Conservation (phyloP, 2,888 invertebrate genomes). For the Lasius fuliginosus region DNA sequence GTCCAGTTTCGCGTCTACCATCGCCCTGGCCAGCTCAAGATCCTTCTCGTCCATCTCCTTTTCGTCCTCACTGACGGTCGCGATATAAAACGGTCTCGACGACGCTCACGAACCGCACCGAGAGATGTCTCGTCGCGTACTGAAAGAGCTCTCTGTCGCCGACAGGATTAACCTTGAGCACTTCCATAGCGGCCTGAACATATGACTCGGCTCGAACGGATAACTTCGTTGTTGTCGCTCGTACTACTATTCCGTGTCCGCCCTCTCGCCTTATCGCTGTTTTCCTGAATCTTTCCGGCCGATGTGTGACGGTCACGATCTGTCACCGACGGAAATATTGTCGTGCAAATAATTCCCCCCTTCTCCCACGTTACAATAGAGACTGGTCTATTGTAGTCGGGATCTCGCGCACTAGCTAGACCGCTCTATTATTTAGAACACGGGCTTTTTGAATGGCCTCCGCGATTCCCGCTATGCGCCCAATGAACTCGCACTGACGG, state of each 20-base stretch:
- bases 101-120: conserved; percentile 64
- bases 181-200: conserved; percentile 23
- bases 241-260: conserved; percentile 34
- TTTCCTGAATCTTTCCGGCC: background rate
- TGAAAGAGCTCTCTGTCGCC: conserved; percentile 62
- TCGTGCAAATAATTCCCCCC: conserved; percentile 62
- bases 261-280: background rate
- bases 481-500: background rate
- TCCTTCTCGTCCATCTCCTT: conserved; percentile 91
- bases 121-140: conserved; percentile 77
- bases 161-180: conserved; percentile 63
- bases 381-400: conserved; percentile 48
- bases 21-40: conserved; percentile 91
- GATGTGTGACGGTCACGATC: background rate
- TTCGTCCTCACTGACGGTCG: background rate
- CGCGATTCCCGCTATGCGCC: conserved; percentile 37
- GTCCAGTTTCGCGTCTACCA: conserved; percentile 88
- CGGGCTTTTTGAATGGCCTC: conserved; percentile 51
- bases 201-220: background rate
- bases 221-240: conserved; percentile 40
- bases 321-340: conserved; percentile 52
- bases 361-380: conserved; percentile 47
- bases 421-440: conserved; percentile 51
- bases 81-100: background rate
- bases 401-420: background rate